Evolutionary conservation across 2,888 invertebrate species (phyloP), one percentile per base, ranked within the genome.

Genomic region (Dasypogon diadema): DNA sequence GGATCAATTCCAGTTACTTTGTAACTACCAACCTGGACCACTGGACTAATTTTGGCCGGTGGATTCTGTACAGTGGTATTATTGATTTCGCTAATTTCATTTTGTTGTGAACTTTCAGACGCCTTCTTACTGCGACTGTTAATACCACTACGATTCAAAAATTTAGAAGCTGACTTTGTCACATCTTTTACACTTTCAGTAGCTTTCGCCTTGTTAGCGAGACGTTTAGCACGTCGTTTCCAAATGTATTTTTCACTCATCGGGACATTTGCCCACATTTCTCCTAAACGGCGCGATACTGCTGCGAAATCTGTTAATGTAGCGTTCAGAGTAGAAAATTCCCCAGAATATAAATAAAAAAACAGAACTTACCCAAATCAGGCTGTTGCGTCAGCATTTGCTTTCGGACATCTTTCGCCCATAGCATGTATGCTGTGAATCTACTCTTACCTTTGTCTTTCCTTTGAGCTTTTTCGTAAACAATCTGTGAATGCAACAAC

Each of bases 341-440:
- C 18, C 18, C 18, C 14, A 37, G 37, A n/a, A 37, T 12, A 12
- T 37, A 37, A 18, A n/a, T 24, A 10, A 46, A 12, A n/a, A 2
- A 22, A 65, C 18, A 26, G 3, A 37, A 12, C 0, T 68, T 68
- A 79, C 79, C 79, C 55, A 93, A 91, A 75, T 91, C 91, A 0
- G 94, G 93, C 83, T 91, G 90, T 78, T 91, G 90, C 68, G 90
- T 88, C 30, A 93, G 87, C 75, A 94, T 87, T 79, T 92, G 92
- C 78, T 92, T 91, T 48, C 96, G 89, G 16, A 93, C 90, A 81
- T 94, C 94, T 80, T 93, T 92, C 0, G 96, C 93, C 95, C 96
- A 97, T 83, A 96, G 87, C 91, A 95, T 95, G 85, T 96, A 97
- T 0, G 96, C 96, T 0, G 96, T 96, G 78, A 92, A 92, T 68